Evolutionary conservation across 1,140 invertebrate genomes (phyloP).

Genomic region (Aphelinus atriplicis): DNA sequence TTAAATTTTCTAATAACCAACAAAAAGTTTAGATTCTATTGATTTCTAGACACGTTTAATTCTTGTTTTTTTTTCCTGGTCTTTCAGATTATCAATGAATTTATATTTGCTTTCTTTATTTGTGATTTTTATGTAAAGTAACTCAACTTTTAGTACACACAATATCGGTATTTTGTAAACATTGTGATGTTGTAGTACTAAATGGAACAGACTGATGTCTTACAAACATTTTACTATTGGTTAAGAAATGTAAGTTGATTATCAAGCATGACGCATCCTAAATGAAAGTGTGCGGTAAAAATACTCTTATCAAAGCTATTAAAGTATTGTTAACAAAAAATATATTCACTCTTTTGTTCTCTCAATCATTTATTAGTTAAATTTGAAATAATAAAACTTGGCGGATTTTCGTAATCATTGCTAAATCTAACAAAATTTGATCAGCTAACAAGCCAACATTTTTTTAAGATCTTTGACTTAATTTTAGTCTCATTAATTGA

Average conservation of each 20-base stretch:
- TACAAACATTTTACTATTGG: slow-evolving; percentile 18
- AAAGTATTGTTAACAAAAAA: slow-evolving; percentile 11
- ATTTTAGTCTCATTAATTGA: slow-evolving; percentile 15
- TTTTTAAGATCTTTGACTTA: slow-evolving; percentile 6
- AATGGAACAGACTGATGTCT: slow-evolving; percentile 37
- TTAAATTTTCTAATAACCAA: slow-evolving; percentile 30
- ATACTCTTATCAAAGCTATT: slow-evolving; percentile 25
- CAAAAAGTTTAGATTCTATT: not conserved
- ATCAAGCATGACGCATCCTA: slow-evolving; percentile 5
- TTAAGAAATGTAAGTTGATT: slow-evolving; percentile 22
- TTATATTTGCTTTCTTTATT: slow-evolving; percentile 27
- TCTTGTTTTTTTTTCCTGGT: slow-evolving; percentile 16
- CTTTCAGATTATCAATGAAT: slow-evolving; percentile 15
- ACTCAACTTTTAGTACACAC: slow-evolving; percentile 29
- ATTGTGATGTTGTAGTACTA: slow-evolving; percentile 26
- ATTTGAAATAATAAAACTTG: not conserved
- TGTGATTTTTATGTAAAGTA: slow-evolving; percentile 26
- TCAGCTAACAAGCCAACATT: slow-evolving; percentile 8
- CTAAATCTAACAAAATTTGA: slow-evolving; percentile 5
- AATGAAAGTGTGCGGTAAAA: slow-evolving; percentile 25
- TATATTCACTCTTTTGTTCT: slow-evolving; percentile 4
- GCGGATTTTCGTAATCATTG: too few relatives aligned
- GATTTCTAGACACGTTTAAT: slow-evolving; percentile 26
- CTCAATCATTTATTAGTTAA: not conserved
- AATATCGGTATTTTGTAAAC: slow-evolving; percentile 37